phyloP scores from a whole-genome alignment of 2,888 invertebrate species.

The Cyaniris semiargus region DNA sequence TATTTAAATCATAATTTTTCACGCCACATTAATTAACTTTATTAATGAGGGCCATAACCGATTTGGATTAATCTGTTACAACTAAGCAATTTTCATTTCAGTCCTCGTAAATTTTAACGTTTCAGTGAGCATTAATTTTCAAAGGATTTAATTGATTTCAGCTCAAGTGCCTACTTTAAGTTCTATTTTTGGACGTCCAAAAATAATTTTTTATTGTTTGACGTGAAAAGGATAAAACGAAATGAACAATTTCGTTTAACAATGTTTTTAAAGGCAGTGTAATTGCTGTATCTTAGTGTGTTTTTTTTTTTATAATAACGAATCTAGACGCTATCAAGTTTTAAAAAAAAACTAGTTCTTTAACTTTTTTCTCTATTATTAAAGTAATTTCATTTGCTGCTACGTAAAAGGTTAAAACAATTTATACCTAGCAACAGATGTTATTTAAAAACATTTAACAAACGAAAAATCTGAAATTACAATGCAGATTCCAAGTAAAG shows the following conservation, averaged over 20 bases:
- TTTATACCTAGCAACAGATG: too few relatives aligned
- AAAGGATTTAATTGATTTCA: slow-evolving; percentile 20
- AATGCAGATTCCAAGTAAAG: neutral
- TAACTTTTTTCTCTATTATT: too few relatives aligned
- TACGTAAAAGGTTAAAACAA: too few relatives aligned
- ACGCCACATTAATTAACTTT: slow-evolving; percentile 28
- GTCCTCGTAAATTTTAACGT: slow-evolving; percentile 24
- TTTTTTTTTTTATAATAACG: too few relatives aligned
- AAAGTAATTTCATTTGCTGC: too few relatives aligned
- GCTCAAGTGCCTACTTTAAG: neutral
- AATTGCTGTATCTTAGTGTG: too few relatives aligned
- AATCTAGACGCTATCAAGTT: too few relatives aligned
- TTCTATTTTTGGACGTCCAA: neutral
- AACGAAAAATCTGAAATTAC: neutral
- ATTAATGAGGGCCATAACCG: slow-evolving; percentile 14
- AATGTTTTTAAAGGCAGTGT: neutral
- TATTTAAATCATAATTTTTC: slow-evolving; percentile 22
- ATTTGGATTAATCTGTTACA: slow-evolving; percentile 22
- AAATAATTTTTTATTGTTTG: neutral
- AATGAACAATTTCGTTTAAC: neutral
- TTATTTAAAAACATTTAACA: neutral
- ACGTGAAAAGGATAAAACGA: neutral
- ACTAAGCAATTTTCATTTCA: slow-evolving; percentile 19
- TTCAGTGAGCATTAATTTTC: slow-evolving; percentile 21
- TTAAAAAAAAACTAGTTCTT: too few relatives aligned